Conservation (phyloP, 2,797 vertebrate genomes). For the Sebastes flavidus region DNA sequence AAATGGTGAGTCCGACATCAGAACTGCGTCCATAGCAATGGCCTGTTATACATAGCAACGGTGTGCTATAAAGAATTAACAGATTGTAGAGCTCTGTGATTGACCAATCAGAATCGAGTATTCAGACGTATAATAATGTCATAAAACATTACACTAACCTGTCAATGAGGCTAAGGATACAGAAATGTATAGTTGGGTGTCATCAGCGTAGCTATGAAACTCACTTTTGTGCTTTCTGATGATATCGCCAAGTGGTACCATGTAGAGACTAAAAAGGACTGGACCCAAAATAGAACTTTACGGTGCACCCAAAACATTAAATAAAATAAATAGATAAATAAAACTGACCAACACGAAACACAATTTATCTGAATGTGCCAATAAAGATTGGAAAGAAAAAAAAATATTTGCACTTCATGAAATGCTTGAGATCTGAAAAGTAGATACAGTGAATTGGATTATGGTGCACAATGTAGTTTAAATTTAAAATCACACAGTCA, state of each 20-base stretch:
- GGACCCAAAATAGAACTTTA: background rate
- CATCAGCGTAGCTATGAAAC: background rate
- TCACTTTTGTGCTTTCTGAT: background rate
- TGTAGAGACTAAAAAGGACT: background rate
- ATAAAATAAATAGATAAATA: background rate
- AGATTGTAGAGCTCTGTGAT: too few relatives aligned
- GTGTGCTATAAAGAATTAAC: too few relatives aligned
- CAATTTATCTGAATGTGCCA: background rate
- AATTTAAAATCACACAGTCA: conserved; percentile 39
- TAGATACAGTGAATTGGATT: conserved; percentile 22
- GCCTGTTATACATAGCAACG: too few relatives aligned
- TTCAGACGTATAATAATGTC: background rate
- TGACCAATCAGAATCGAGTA: too few relatives aligned
- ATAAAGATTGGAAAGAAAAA: background rate
- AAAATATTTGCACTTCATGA: background rate
- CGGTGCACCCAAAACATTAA: background rate
- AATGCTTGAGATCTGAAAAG: background rate
- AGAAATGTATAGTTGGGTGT: background rate
- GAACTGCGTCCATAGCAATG: too few relatives aligned
- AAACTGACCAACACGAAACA: background rate
- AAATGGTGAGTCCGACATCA: too few relatives aligned
- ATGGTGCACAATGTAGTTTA: conserved; percentile 11
- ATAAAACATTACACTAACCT: background rate
- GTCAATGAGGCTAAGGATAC: background rate
- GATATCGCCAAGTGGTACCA: background rate